Base-by-base conservation (phyloP, 2,888 invertebrate genomes). In the Empis livida region DNA sequence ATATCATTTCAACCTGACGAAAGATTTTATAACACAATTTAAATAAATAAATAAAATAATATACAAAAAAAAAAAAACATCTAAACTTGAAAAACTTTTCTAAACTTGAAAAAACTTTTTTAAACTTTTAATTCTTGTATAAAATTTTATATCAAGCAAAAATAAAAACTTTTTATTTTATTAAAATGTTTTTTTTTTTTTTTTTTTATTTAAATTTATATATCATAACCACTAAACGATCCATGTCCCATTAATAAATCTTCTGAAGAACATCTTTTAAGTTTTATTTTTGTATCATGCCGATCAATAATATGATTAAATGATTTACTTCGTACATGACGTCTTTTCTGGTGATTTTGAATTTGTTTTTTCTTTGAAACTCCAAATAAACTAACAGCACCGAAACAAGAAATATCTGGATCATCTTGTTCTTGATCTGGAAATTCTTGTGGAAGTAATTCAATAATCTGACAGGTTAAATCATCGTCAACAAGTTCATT, bases 191-290 rank as follows among this genome's bases (percentile, higher is more conserved):
- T n/a, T n/a, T n/a, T n/a, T n/a, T n/a, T n/a, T n/a, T n/a, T n/a
- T n/a, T n/a, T n/a, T n/a, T n/a, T n/a, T n/a, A n/a, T n/a, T 35
- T n/a, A 5, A 13, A 35, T 35, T 35, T 35, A 35, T 13, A 35
- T n/a, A 35, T 35, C 10, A 35, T 35, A 35, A n/a, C 35, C 35
- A 35, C 35, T 35, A 27, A 27, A 8, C 5, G 23, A 27, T 27
- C 5, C 23, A 27, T 27, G 23, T 27, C 9, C 6, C 54, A 66
- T 55, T 30, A 68, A 55, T 45, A 65, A 53, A 56, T 68, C 65
- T 0, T 63, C 68, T 11, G 67, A 68, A 3, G 64, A 66, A 42
- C 63, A 66, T 47, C 66, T 62, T 52, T 61, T 61, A 37, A 60
- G 49, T 23, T 50, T 50, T 35, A 48, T 43, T 2, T 43, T 32